Evolutionary conservation across 2,113 vertebrate genomes (phyloP).

Genomic region (Paralichthys olivaceus): DNA sequence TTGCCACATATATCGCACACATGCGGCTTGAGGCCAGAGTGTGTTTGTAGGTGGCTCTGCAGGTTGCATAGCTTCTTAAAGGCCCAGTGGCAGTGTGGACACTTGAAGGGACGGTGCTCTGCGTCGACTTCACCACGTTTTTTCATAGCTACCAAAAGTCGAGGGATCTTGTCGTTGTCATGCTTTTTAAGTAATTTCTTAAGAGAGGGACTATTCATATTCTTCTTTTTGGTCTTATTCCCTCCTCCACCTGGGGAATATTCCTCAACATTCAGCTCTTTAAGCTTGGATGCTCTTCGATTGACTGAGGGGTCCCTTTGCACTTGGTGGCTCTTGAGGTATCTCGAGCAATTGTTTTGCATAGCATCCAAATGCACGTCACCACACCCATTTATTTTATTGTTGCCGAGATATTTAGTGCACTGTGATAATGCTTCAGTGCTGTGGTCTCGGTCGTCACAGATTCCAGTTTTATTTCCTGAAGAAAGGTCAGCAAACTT

Average conservation of each 20-base stretch:
- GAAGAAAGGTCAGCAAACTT: slow-evolving; percentile 58
- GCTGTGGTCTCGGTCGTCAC: slow-evolving; percentile 5
- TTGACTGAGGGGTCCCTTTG: slow-evolving; percentile 9
- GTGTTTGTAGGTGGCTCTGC: slow-evolving; percentile 86
- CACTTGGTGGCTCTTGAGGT: slow-evolving; percentile 8
- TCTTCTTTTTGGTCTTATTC: slow-evolving; percentile 15
- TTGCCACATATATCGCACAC: slow-evolving; percentile 85
- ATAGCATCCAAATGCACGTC: slow-evolving; percentile 1
- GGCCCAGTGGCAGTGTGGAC: slow-evolving; percentile 73
- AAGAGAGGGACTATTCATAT: neutral
- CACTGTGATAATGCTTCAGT: neutral
- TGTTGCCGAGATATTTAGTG: slow-evolving; percentile 6
- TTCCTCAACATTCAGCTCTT: slow-evolving; percentile 36
- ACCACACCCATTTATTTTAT: neutral
- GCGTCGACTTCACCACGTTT: slow-evolving; percentile 60
- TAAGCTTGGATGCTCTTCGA: slow-evolving; percentile 27
- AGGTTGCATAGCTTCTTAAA: slow-evolving; percentile 87
- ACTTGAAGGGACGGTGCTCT: slow-evolving; percentile 79
- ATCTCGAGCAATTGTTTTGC: slow-evolving; percentile 3
- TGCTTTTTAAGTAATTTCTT: slow-evolving; percentile 38
- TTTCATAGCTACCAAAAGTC: slow-evolving; percentile 73
- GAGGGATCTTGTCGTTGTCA: slow-evolving; percentile 45
- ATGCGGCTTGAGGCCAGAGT: slow-evolving; percentile 84
- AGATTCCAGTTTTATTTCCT: slow-evolving; percentile 13
- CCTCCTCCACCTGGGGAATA: slow-evolving; percentile 7